Conservation (phyloP, 1,140 invertebrate species). For the Cyclina sinensis region DNA sequence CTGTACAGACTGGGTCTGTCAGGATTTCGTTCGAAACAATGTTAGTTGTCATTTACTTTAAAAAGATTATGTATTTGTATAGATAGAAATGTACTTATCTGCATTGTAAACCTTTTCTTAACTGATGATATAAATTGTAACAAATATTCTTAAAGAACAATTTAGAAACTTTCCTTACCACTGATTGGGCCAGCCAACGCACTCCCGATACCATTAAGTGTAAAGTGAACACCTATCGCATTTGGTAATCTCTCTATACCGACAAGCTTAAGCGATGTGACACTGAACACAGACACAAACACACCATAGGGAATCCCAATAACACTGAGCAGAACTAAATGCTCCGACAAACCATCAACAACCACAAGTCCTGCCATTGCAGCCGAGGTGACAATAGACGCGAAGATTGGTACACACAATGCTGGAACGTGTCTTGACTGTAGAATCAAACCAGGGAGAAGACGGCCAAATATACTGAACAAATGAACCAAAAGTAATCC, state of each 20-base stretch:
- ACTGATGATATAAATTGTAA: too few species aligned
- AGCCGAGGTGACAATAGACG: neutral
- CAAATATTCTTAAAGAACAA: too few species aligned
- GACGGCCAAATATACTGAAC: slow-evolving; percentile 33
- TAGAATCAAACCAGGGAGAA: slow-evolving; percentile 7
- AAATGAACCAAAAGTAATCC: slow-evolving; percentile 7
- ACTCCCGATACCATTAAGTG: neutral
- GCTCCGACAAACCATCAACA: neutral
- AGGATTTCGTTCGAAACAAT: too few species aligned
- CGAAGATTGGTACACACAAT: neutral
- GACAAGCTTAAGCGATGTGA: neutral
- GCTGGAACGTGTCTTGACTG: neutral
- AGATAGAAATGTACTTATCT: too few species aligned
- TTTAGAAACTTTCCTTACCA: too few species aligned
- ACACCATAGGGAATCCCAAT: neutral
- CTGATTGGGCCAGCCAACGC: slow-evolving; percentile 7
- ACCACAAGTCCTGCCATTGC: neutral
- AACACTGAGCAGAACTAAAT: neutral
- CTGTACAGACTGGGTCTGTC: too few species aligned
- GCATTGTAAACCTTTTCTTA: too few species aligned
- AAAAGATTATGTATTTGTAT: too few species aligned
- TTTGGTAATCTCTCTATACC: neutral
- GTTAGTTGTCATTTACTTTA: too few species aligned
- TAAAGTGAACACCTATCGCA: slow-evolving; percentile 13
- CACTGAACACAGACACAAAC: slow-evolving; percentile 7